These are phyloP conservation scores for Dreissena polymorpha DNA, from an alignment of 1,140 invertebrate species.

Conservation along the genomic window DNA sequence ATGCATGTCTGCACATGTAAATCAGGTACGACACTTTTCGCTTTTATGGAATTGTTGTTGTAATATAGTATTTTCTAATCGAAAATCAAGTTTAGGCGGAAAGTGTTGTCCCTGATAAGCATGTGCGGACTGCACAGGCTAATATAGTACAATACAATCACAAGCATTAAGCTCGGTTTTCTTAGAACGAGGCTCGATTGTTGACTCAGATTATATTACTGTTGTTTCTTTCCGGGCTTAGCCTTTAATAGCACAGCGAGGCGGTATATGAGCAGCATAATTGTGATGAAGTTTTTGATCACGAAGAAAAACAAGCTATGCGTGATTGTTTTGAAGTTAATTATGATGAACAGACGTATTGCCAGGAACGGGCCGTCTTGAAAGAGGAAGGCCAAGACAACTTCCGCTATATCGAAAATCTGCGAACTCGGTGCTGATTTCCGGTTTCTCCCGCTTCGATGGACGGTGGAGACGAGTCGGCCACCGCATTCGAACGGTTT, in stretches of 20 bases:
- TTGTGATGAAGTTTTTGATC: constrained; percentile 89
- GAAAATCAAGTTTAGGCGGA: too few relatives aligned
- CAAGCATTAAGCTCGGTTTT: too few relatives aligned
- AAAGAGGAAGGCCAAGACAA: constrained; percentile 57
- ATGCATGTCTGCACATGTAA: too few relatives aligned
- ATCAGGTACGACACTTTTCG: too few relatives aligned
- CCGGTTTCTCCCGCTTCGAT: not conserved
- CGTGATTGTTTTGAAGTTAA: constrained; percentile 91
- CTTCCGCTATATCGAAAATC: constrained; percentile 26
- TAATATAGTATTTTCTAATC: too few relatives aligned
- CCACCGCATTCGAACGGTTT: not conserved
- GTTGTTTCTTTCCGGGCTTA: not conserved
- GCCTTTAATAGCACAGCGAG: not conserved
- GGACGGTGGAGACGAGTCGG: not conserved
- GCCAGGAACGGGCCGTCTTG: constrained; percentile 91
- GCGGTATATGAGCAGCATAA: constrained; percentile 11
- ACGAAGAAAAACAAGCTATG: constrained; percentile 96
- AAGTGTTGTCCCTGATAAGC: too few relatives aligned
- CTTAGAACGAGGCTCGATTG: too few relatives aligned
- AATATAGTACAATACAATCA: too few relatives aligned
- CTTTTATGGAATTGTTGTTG: too few relatives aligned
- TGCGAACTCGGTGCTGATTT: not conserved
- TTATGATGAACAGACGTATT: constrained; percentile 89
- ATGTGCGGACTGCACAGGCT: too few relatives aligned
- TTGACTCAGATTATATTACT: too few relatives aligned